Evolutionary conservation across 2,888 invertebrate species (phyloP).

Genomic region (Amphiduros pacificus): DNA sequence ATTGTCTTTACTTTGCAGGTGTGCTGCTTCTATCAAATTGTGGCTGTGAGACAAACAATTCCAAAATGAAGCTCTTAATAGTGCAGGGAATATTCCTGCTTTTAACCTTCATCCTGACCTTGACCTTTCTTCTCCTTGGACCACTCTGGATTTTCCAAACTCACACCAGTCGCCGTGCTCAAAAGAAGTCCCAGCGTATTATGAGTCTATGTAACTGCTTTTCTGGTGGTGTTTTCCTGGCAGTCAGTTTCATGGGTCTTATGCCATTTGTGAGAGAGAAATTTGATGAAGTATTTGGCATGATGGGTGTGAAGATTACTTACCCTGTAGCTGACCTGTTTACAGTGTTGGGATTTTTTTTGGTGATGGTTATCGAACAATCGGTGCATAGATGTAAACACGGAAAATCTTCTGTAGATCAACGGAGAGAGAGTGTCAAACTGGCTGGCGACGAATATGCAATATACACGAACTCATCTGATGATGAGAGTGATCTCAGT

Average conservation of each 20-base stretch:
- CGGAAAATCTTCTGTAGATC: neutral
- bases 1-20: too few species aligned
- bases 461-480: neutral
- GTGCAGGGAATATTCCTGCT: slow-evolving; percentile 23
- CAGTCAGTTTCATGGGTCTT: slow-evolving; percentile 53
- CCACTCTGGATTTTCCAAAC: slow-evolving; percentile 23
- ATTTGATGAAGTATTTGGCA: slow-evolving; percentile 28
- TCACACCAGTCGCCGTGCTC: slow-evolving; percentile 1
- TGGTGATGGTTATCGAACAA: slow-evolving; percentile 50
- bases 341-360: slow-evolving; percentile 51
- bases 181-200: slow-evolving; percentile 21
- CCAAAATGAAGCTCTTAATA: slow-evolving; percentile 16
- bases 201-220: slow-evolving; percentile 41
- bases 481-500: neutral
- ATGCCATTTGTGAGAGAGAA: slow-evolving; percentile 48
- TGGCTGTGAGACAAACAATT: too few species aligned
- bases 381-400: slow-evolving; percentile 27
- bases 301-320: slow-evolving; percentile 24
- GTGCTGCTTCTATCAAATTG: too few species aligned
- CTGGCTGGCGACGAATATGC: neutral
- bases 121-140: too few species aligned
- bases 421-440: neutral
- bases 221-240: slow-evolving; percentile 55
- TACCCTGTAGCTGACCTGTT: slow-evolving; percentile 46
- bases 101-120: slow-evolving; percentile 21